phyloP scores from a whole-genome alignment of 1,140 invertebrate species.

The Idris sp. region DNA sequence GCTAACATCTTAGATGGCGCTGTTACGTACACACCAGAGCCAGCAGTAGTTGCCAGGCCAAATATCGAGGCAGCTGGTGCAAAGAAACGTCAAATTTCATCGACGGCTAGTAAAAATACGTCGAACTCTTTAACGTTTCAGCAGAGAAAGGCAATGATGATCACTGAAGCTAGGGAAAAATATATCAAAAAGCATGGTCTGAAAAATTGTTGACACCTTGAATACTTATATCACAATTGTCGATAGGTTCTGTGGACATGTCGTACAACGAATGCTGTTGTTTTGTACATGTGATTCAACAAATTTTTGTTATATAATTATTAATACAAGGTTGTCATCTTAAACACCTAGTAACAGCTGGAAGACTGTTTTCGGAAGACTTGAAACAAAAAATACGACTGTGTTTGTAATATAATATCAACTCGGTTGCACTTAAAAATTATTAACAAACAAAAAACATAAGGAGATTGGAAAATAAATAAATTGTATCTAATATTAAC shows the following conservation, averaged over 20 bases:
- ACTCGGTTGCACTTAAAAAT: conserved; percentile 52
- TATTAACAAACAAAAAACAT: no score
- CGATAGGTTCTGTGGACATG: conserved; percentile 24
- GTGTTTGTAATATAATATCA: conserved; percentile 50
- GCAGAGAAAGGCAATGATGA: conserved; percentile 87
- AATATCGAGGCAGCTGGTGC: conserved; percentile 54
- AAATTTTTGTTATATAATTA: conserved; percentile 68
- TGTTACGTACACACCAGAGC: conserved; percentile 83
- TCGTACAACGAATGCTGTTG: conserved; percentile 59
- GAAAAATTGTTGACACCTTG: conserved; percentile 71
- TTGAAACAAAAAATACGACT: conserved; percentile 53
- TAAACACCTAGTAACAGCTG: conserved; percentile 46
- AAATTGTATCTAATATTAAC: conserved; percentile 13
- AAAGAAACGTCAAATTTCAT: conserved; percentile 77
- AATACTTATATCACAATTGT: conserved; percentile 5
- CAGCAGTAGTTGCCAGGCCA: conserved; percentile 61
- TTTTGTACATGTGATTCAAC: conserved; percentile 72
- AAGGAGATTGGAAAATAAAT: conserved; percentile 26
- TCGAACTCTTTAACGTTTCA: conserved; percentile 83
- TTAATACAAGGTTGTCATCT: conserved; percentile 20
- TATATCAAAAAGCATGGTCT: conserved; percentile 89
- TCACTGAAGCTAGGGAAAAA: conserved; percentile 85
- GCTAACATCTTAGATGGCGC: conserved; percentile 89
- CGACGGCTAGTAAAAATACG: conserved; percentile 82
- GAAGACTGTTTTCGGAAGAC: conserved; percentile 70